Evolutionary conservation across 2,113 vertebrate genomes (phyloP), one percentile per base, ranked within the genome.

Genomic region (Crotalus tigris): DNA sequence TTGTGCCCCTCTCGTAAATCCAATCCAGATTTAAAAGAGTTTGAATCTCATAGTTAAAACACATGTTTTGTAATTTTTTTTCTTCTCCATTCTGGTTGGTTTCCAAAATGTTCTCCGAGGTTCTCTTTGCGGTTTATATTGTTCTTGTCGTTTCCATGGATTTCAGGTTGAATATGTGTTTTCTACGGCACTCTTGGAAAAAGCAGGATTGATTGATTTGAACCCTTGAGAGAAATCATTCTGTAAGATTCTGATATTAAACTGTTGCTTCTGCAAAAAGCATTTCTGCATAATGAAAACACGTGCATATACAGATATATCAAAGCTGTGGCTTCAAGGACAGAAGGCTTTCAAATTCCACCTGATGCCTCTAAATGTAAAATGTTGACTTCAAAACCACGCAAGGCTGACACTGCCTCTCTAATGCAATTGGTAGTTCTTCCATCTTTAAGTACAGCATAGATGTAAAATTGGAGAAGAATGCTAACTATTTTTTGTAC

Each of bases 311-410:
- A 75, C n/a, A 19, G 33, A 17, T 39, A 19, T 81, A 81, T 19
- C 33, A 81, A 81, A 81, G 33, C 69, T 81, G 69, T 39, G 69
- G 2, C 33, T 75, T 75, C n/a, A 75, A 75, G 69, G n/a, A n/a
- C 5, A 2, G 15, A 33, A 75, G n/a, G 5, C 64, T 81, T 81
- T 81, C 6, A 81, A 81, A 75, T 75, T 33, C 64, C 5, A 75
- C 64, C 64, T 7, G 15, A 17, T 33, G n/a, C n/a, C 69, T 39
- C 26, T 53, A 87, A 87, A 87, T 87, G 44, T 90, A 90, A 85
- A 95, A 17, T 87, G 92, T 93, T 96, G 44, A 57, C 88, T 95
- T 96, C 95, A 95, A 94, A 95, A 94, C 53, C 94, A 21, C 85
- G 0, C 86, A 0, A 69, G 29, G 75, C 58, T 69, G 92, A 58